phyloP scores from a whole-genome alignment of 1,140 invertebrate species.

The Pseudomyrmex sp. region DNA sequence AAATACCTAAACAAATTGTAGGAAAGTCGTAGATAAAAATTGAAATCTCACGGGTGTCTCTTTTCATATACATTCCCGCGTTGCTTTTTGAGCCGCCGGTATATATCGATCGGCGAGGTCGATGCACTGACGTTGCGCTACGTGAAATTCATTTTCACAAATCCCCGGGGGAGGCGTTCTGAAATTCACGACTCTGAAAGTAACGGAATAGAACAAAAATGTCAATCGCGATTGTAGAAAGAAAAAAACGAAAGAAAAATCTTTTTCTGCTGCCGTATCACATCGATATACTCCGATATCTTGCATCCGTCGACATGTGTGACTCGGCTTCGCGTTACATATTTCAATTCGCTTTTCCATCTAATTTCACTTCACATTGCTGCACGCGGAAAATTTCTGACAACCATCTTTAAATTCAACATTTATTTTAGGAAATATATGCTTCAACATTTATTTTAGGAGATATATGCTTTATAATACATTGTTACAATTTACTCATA shows the following conservation, averaged over 20 bases:
- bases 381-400: background rate
- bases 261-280: background rate
- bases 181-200: constrained; percentile 64
- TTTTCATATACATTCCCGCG: constrained; percentile 58
- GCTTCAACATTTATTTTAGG: background rate
- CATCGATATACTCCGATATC: constrained; percentile 22
- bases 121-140: constrained; percentile 65
- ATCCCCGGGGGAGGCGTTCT: constrained; percentile 60
- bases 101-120: constrained; percentile 71
- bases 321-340: background rate
- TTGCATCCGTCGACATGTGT: constrained; percentile 22
- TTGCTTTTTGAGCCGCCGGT: constrained; percentile 46
- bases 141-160: constrained; percentile 72
- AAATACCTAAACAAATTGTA: constrained; percentile 62
- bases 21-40: constrained; percentile 59
- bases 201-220: constrained; percentile 65
- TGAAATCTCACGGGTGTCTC: constrained; percentile 67
- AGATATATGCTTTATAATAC: no score
- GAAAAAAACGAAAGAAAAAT: background rate
- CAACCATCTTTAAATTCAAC: background rate
- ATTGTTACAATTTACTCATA: background rate
- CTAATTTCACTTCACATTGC: background rate
- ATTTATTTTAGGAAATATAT: constrained; percentile 1
- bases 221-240: constrained; percentile 32
- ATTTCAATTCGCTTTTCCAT: background rate